Evolutionary conservation across 2,797 vertebrate genomes (phyloP).

Genomic region (Graptemys geographica): DNA sequence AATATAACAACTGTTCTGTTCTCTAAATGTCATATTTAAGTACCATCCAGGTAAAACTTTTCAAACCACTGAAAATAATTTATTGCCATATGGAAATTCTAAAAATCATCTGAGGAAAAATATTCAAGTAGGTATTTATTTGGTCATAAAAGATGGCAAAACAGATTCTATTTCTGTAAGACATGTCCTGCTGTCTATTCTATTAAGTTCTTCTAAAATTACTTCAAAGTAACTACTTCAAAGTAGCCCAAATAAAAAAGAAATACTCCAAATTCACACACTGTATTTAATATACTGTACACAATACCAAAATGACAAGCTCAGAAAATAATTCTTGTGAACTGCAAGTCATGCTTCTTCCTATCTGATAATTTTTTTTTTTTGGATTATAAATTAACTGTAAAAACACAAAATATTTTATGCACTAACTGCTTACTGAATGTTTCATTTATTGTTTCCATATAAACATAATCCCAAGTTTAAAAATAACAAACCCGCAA

Average conservation of each 20-base stretch:
- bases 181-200: not conserved
- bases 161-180: not conserved
- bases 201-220: constrained; percentile 1
- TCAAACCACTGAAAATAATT: not conserved
- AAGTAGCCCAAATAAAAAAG: constrained; percentile 22
- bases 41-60: not conserved
- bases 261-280: constrained; percentile 29
- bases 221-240: constrained; percentile 33
- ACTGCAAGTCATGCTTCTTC: constrained; percentile 6
- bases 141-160: not conserved
- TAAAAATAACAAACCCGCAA: not conserved
- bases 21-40: not conserved
- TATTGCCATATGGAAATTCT: not conserved
- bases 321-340: not conserved
- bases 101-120: not conserved
- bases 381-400: constrained; percentile 7
- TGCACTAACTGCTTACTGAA: not conserved
- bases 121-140: not conserved
- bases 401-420: not conserved
- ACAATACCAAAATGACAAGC: not conserved
- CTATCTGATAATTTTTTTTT: constrained; percentile 44
- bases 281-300: constrained; percentile 49
- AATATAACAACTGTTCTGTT: not conserved
- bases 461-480: not conserved
- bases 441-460: not conserved